phyloP scores from a whole-genome alignment of 2,888 invertebrate species.

The Biston stratarius region DNA sequence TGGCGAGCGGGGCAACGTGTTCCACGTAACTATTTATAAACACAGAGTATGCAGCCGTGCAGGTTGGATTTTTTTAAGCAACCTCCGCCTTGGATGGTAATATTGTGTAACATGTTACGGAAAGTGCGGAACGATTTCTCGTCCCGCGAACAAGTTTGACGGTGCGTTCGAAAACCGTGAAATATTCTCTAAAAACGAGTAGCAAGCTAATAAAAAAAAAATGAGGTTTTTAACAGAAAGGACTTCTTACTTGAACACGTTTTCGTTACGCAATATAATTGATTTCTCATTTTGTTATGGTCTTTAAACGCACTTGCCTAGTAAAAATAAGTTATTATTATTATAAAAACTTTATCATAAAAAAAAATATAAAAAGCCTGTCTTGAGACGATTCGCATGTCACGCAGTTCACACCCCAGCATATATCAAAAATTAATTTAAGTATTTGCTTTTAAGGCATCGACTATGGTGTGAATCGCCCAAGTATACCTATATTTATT shows the following conservation, averaged over 20 bases:
- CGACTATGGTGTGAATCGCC: too few relatives aligned
- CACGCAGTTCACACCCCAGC: too few relatives aligned
- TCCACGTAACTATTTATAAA: slow-evolving; percentile 40
- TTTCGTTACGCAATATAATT: too few relatives aligned
- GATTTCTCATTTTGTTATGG: too few relatives aligned
- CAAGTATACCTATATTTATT: too few relatives aligned
- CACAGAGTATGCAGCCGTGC: slow-evolving; percentile 20
- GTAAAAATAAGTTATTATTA: too few relatives aligned
- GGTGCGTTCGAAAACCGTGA: slow-evolving; percentile 36
- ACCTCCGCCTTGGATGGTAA: slow-evolving; percentile 39
- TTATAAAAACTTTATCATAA: too few relatives aligned
- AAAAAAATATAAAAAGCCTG: too few relatives aligned
- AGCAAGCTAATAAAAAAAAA: slow-evolving; percentile 3
- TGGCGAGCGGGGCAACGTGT: slow-evolving; percentile 35
- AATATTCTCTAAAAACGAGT: slow-evolving; percentile 23
- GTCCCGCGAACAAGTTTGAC: slow-evolving; percentile 30
- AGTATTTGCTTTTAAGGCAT: too few relatives aligned
- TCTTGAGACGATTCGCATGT: too few relatives aligned
- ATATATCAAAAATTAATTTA: too few relatives aligned
- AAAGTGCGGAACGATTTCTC: slow-evolving; percentile 32
- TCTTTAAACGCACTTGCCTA: too few relatives aligned
- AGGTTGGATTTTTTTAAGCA: slow-evolving; percentile 32
- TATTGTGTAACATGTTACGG: slow-evolving; percentile 43
- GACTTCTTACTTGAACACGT: not conserved
- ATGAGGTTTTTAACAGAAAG: not conserved